Base-by-base conservation (phyloP, 2,113 vertebrate genomes). In the Saccopteryx bilineata region DNA sequence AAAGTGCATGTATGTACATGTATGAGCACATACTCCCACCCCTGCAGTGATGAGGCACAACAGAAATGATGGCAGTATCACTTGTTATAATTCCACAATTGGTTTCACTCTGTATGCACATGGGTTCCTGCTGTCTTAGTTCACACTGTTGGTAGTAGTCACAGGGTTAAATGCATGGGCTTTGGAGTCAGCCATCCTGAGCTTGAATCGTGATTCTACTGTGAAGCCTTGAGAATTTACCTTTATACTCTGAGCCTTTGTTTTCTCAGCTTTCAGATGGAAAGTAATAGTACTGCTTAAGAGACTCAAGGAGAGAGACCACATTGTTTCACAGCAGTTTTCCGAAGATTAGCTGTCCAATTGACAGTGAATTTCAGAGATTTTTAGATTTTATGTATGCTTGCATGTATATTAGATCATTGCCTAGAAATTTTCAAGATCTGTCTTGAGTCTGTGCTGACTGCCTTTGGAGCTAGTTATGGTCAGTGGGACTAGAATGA, bases 161-260 rank as follows among this genome's bases (percentile, higher is more conserved):
- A 26, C 71, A 33, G 33, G 26, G 21, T 65, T 78, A 33, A 83
- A 46, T 54, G 60, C 21, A 39, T 61, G 26, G 13, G 18, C 8
- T 90, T 80, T 71, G 65, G 39, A 68, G 23, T 69, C 28, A 60
- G 19, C n/a, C 23, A 88, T 19, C 18, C 52, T 52, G 24, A 65
- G 13, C 89, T 84, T 65, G 61, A 95, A 86, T 78, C 9, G 26
- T 85, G 50, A 54, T 63, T 94, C 24, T 87, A 60, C 19, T 31
- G 8, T 93, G 31, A 50, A 69, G 26, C 18, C 10, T 90, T 65
- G 19, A 68, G 13, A 75, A 24, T 72, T 90, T 12, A 46, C 8
- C 28, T 76, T 21, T 80, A 19, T 82, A 87, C 26, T 71, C 28
- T 58, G 9, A 68, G 83, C 39, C 52, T 94, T 66, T 65, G 48